Evolutionary conservation across 1,140 invertebrate genomes (phyloP).

Genomic region (Anastrepha obliqua): DNA sequence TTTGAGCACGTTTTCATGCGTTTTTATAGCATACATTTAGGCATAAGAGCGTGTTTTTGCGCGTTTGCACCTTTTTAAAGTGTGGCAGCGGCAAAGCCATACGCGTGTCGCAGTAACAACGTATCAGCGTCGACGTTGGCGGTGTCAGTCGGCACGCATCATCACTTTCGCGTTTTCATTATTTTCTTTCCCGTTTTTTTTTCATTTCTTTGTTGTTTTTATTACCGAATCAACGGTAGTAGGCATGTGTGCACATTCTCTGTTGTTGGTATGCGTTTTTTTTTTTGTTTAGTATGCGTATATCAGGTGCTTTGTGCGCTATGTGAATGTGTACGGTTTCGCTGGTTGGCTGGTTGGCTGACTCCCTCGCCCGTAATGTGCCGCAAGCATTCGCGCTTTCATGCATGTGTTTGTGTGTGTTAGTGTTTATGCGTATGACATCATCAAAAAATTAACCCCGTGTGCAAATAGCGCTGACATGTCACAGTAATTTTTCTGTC

Average conservation of each 20-base stretch:
- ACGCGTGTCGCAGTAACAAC: background rate
- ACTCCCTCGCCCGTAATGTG: background rate
- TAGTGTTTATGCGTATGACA: background rate
- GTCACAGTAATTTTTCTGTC: slow-evolving; percentile 36
- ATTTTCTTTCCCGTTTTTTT: background rate
- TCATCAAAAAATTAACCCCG: slow-evolving; percentile 38
- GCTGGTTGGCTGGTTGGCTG: background rate
- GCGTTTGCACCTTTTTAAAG: slow-evolving; percentile 36
- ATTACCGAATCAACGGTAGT: background rate
- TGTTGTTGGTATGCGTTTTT: background rate
- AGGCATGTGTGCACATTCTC: background rate
- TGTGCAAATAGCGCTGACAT: slow-evolving; percentile 11
- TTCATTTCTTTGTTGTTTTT: background rate
- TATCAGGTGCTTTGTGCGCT: background rate
- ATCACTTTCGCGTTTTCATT: background rate
- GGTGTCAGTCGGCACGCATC: background rate
- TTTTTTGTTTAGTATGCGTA: background rate
- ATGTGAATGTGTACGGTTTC: background rate
- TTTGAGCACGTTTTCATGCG: slow-evolving; percentile 17
- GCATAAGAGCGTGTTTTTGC: slow-evolving; percentile 10
- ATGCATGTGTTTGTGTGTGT: background rate
- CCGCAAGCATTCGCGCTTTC: background rate
- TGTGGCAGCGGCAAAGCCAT: background rate
- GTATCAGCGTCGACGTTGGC: background rate
- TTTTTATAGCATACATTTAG: slow-evolving; percentile 48